Percentiles rank a stretch among this genome's conserved stretches.
phyloP scores from a whole-genome alignment of 2,888 invertebrate genomes.

The Schizotus pectinicornis region DNA sequence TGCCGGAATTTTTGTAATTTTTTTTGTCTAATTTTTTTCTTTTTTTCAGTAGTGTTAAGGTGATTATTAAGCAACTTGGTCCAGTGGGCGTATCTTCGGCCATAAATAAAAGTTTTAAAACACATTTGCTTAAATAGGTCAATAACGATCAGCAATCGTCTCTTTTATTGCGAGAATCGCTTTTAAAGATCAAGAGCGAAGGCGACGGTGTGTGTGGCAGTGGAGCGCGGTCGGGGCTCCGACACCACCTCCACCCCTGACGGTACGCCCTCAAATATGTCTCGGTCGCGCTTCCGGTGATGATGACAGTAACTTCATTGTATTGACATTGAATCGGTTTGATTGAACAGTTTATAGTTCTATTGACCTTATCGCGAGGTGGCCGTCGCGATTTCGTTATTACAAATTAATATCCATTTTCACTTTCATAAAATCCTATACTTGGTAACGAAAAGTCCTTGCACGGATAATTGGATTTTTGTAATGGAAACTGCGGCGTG shows the following conservation, averaged over 20 bases:
- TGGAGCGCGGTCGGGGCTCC: too few relatives aligned
- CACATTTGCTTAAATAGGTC: conserved; percentile 21
- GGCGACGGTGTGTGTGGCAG: too few relatives aligned
- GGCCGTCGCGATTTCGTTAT: neutral
- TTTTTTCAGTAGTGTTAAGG: too few relatives aligned
- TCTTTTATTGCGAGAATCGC: conserved; percentile 5
- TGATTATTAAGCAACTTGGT: conserved; percentile 10
- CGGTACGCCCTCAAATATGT: too few relatives aligned
- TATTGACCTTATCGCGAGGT: conserved; percentile 8
- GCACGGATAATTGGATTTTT: conserved; percentile 16
- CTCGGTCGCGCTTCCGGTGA: too few relatives aligned
- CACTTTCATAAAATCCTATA: conserved; percentile 13
- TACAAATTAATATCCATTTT: conserved; percentile 13
- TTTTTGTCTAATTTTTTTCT: too few relatives aligned
- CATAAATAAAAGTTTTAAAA: conserved; percentile 12
- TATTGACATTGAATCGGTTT: conserved; percentile 10
- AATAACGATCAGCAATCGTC: conserved; percentile 16
- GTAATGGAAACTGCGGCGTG: neutral
- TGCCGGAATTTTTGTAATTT: too few relatives aligned
- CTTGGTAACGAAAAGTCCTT: conserved; percentile 13
- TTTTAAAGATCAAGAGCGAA: conserved; percentile 20
- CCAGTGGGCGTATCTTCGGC: conserved; percentile 18
- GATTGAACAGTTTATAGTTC: conserved; percentile 11
- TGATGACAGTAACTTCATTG: too few relatives aligned
- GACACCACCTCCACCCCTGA: too few relatives aligned